Evolutionary conservation across 2,888 invertebrate genomes (phyloP), one percentile per base, ranked within the genome.

Genomic region (Agrilus mali): DNA sequence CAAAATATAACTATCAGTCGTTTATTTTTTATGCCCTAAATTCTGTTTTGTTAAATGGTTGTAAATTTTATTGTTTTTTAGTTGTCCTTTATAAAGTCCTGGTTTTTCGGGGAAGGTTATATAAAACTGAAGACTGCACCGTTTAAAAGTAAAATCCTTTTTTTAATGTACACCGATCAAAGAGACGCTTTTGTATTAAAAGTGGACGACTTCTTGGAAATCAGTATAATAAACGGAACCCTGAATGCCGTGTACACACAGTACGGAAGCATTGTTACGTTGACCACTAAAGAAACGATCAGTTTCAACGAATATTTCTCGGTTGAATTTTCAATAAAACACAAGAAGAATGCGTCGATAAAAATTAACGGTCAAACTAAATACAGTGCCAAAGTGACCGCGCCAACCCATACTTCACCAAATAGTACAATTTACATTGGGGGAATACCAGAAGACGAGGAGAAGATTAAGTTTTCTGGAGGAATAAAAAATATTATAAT

Each of bases 401-500:
- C 45, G 7, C 16, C 35, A 35, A n/a, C 16, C 13, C 14, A 35
- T 8, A 14, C 12, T 35, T 35, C 35, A 3, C 14, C 8, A 40
- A 34, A 33, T 36, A 10, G n/a, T 41, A 12, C 13, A 20, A 35
- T 48, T 16, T 46, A 48, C 27, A 34, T 48, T 10, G 48, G 48
- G 10, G 48, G 48, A 4, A 39, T 46, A 15, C 38, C 45, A 17
- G 41, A 45, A 13, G n/a, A 36, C 5, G 42, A 44, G 33, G 42
- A 40, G 15, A 39, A 36, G 22, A 40, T 16, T 10, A 36, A 52
- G 44, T 49, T 60, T 38, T 74, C 76, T 36, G 94, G 94, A 4
- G 84, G 88, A 4, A 75, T 94, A 7, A 82, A 82, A 45, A 90
- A 94, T 63, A 74, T 88, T 15, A 82, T 89, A 42, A 80, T 90